Evolutionary conservation across 2,113 vertebrate species (phyloP), one percentile per base, ranked within the genome.

Genomic region (Cephalophus harveyi): DNA sequence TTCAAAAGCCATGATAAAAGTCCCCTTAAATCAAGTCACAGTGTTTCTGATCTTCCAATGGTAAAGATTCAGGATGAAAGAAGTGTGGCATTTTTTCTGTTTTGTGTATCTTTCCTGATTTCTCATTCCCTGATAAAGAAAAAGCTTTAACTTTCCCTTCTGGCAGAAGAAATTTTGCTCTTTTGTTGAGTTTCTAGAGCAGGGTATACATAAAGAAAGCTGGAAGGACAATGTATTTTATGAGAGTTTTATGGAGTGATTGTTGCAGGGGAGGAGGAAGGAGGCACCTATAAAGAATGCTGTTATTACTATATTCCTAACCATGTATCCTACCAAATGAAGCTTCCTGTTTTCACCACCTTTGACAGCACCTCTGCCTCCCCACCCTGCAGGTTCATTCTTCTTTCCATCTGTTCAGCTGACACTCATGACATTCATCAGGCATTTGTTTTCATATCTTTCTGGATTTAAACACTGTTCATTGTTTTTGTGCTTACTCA

Each of bases 281-380:
- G 95, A 71, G 62, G 74, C 67, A 52, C 23, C 46, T 19, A 1
- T 52, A 59, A 40, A 23, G 71, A 89, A 96, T 28, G 36, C 59
- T 88, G 59, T 85, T 90, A 36, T 87, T 90, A 64, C 88, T 95
- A 14, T 50, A 43, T 96, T 95, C 71, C 94, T 95, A 97, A 88
- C 78, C 55, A 94, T 0, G 0, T n/a, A 97, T 95, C 89, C 91
- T 93, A 97, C 89, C 2, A 0, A 96, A 67, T 71, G 93, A 60
- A 97, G 97, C 97, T 99, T 99, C 98, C 98, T 98, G 98, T 99
- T 98, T 98, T 97, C 82, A 97, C 71, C 96, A 97, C 98, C 98
- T 97, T 95, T 98, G n/a, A 2, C 50, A 98, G 98, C 89, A 96
- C 97, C 97, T 98, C 97, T 98, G 98, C 91, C 95, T 98, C 95